These are phyloP conservation scores for Mesochorus sp. DNA, from an alignment of 2,888 invertebrate species.

Conservation along the genomic window DNA sequence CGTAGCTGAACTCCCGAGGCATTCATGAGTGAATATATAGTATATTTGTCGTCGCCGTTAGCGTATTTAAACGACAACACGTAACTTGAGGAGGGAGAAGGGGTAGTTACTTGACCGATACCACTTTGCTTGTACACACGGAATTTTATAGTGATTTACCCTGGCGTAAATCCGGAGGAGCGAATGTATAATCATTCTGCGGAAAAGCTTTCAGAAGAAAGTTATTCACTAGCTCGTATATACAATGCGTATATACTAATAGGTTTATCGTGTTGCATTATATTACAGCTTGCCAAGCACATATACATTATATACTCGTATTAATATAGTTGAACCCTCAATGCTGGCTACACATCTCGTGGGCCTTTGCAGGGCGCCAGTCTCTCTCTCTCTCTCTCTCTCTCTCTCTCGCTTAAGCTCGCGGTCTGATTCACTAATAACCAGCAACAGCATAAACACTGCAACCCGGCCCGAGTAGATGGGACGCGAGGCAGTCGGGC, in stretches of 20 bases:
- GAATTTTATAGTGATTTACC: slow-evolving; percentile 27
- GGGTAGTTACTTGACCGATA: slow-evolving; percentile 39
- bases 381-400: too few relatives aligned
- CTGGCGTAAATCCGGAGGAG: too few relatives aligned
- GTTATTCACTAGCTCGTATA: too few relatives aligned
- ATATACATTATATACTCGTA: not conserved
- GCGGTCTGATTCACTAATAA: slow-evolving; percentile 7
- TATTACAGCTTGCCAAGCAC: too few relatives aligned
- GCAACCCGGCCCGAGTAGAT: not conserved
- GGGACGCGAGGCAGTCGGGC: slow-evolving; percentile 7
- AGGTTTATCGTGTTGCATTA: too few relatives aligned
- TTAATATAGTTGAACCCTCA: not conserved
- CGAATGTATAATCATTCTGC: too few relatives aligned
- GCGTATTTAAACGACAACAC: not conserved
- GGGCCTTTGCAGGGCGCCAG: slow-evolving; percentile 46
- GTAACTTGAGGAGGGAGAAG: slow-evolving; percentile 14
- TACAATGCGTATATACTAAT: too few relatives aligned
- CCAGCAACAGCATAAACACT: slow-evolving; percentile 4
- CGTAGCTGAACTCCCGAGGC: not conserved
- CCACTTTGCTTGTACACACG: slow-evolving; percentile 18
- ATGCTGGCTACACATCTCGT: slow-evolving; percentile 17
- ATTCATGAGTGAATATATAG: not conserved
- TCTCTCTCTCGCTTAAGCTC: not conserved
- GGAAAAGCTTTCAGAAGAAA: too few relatives aligned
- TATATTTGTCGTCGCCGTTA: not conserved